A percentile compares a stretch with the other conserved stretches of the same genome.
These are phyloP conservation scores for Pseudomyrmex sp. DNA, from an alignment of 1,140 invertebrate genomes.

Conservation along the genomic window DNA sequence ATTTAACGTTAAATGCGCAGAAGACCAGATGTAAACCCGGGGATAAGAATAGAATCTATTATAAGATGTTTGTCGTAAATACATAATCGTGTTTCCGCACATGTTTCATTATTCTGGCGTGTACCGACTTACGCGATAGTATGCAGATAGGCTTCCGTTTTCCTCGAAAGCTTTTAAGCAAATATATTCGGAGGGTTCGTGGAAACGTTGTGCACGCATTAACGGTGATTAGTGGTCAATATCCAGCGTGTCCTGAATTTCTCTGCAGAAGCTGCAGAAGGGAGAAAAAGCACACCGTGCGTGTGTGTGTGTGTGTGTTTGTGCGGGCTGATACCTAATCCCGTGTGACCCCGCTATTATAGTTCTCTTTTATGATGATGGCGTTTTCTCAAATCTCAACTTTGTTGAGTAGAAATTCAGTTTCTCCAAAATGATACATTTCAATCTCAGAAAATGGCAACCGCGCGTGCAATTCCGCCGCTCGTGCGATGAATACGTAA, in stretches of 20 bases:
- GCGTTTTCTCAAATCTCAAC: not conserved
- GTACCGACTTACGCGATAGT: not conserved
- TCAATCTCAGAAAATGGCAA: not conserved
- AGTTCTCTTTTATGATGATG: not conserved
- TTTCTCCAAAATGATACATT: not conserved
- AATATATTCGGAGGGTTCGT: constrained; percentile 46
- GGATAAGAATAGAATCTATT: too few species aligned
- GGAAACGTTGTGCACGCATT: constrained; percentile 15
- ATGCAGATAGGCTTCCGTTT: constrained; percentile 9
- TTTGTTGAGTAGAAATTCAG: not conserved
- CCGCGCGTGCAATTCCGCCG: too few species aligned
- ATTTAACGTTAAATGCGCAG: not conserved
- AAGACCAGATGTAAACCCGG: not conserved
- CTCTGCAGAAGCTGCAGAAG: not conserved
- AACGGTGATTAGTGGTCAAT: constrained; percentile 52
- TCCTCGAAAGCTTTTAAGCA: constrained; percentile 51
- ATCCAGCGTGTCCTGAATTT: constrained; percentile 32
- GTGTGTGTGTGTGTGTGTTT: too few species aligned
- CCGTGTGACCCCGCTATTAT: not conserved
- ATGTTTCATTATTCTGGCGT: constrained; percentile 27
- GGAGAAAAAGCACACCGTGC: not conserved
- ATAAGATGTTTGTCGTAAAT: constrained; percentile 12
- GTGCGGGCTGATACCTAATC: not conserved
- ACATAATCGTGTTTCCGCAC: not conserved
- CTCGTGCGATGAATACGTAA: too few species aligned